Base-by-base conservation (phyloP, 2,113 vertebrate species). In the Ophiodon elongatus region DNA sequence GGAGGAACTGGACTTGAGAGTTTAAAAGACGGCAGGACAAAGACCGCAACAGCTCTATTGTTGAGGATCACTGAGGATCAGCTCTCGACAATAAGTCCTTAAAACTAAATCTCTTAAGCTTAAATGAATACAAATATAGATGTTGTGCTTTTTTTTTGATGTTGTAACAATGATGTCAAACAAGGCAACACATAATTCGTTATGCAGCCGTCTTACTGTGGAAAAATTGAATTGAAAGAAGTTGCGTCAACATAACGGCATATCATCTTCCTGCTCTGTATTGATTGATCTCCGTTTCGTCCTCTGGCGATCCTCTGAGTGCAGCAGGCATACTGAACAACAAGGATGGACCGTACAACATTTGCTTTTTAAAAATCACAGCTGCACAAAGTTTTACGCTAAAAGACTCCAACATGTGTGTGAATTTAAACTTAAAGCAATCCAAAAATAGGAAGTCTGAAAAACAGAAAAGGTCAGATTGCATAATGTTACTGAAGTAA, bases 221-320 rank as follows among this genome's bases (percentile, higher is more conserved):
- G 47, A 59, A 63, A 37, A 52, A 39, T 23, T 1, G 43, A 41
- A 27, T 21, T 50, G 0, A 23, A 63, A 41, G 37, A 59, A 47
- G 52, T 39, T 29, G 57, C 23, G 6, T 35, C 27, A 47, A 29
- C 47, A 73, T 6, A 56, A 19, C 17, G 29, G 37, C 11, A n/a
- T 57, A 70, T 75, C 37, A n/a, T 73, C 45, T 69, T 80, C 17
- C 62, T 68, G 27, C 0, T 3, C 23, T 37, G 11, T 56, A 78
- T 63, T 56, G 68, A 63, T 77, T 0, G 1, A 2, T 72, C 35
- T 35, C 17, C 0, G 33, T 72, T 67, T 13, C 31, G 65, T 57
- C 43, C 52, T 71, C 67, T 39, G n/a, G n/a, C n/a, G 59, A 19
- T 33, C 50, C 57, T 77, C 43, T 68, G 65, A 71, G 76, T 70